A percentile compares a stretch with the other conserved stretches of the same genome.
phyloP scores from a whole-genome alignment of 2,113 vertebrate genomes.

The Trochalopteron elliotii region DNA sequence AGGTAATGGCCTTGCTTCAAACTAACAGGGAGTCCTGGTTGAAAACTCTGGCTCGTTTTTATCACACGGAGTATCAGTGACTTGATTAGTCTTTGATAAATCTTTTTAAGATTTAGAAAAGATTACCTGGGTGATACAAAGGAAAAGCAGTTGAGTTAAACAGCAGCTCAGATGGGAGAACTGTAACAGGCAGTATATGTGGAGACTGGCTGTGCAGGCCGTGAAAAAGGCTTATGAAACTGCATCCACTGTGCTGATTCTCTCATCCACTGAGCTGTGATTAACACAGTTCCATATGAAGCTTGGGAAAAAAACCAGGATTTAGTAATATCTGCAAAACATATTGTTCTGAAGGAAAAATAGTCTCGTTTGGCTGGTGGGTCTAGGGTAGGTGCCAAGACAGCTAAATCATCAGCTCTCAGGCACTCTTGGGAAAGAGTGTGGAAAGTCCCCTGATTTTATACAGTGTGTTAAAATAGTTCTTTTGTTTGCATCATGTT shows the following conservation, averaged over 20 bases:
- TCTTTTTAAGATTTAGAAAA: background rate
- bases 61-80: background rate
- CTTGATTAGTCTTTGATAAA: background rate
- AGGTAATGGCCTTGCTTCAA: background rate
- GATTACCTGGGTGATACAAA: background rate
- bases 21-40: background rate
- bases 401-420: background rate
- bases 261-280: background rate
- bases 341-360: constrained; percentile 50
- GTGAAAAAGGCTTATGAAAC: background rate
- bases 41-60: background rate
- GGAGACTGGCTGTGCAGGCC: background rate
- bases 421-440: constrained; percentile 13
- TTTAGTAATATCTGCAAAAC: constrained; percentile 49
- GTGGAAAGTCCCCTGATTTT: constrained; percentile 34
- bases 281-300: constrained; percentile 27
- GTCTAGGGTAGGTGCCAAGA: constrained; percentile 16
- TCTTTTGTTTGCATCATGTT: constrained; percentile 39
- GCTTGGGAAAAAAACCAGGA: background rate
- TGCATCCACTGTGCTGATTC: background rate
- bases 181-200: background rate
- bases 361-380: constrained; percentile 16
- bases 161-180: background rate
- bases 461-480: constrained; percentile 20
- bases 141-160: background rate